Evolutionary conservation across 1,140 invertebrate genomes (phyloP), one percentile per base, ranked within the genome.

Genomic region (Oscheius sp.): DNA sequence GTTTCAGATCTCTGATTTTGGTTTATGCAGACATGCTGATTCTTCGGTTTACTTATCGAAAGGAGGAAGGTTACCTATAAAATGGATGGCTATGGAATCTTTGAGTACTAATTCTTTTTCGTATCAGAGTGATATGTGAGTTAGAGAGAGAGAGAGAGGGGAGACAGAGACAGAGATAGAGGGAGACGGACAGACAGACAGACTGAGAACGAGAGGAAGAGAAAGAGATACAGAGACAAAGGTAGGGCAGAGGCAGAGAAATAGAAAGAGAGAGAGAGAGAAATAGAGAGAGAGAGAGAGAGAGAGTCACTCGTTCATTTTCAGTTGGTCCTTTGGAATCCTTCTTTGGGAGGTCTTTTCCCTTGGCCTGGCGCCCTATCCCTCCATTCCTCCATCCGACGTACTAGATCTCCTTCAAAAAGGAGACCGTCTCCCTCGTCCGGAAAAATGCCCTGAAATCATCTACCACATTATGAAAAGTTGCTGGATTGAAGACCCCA

Each of bases 261-360:
- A n/a, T n/a, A n/a, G n/a, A n/a, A n/a, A n/a, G n/a, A n/a, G n/a
- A n/a, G n/a, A n/a, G n/a, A n/a, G n/a, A n/a, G n/a, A n/a, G n/a
- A n/a, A n/a, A n/a, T n/a, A n/a, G n/a, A n/a, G n/a, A n/a, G n/a
- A n/a, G n/a, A n/a, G n/a, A n/a, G n/a, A n/a, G n/a, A n/a, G n/a
- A n/a, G n/a, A n/a, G n/a, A n/a, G n/a, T n/a, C n/a, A n/a, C n/a
- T n/a, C n/a, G n/a, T n/a, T n/a, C n/a, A n/a, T n/a, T n/a, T n/a
- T n/a, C 38, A 42, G 38, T 23, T 55, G 49, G 49, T 13, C 7
- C 28, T 55, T 13, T 26, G 49, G 49, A 20, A 23, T 55, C 49
- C 7, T 23, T 23, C 49, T 68, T 26, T 68, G 66, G 66, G 66
- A 68, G 26, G 58, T 68, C 23, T 68, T 55, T 35, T 55, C 66